A percentile compares a stretch with the other conserved stretches of the same genome.
phyloP scores from a whole-genome alignment of 1,140 invertebrate species.

The Drosophila willistoni region DNA sequence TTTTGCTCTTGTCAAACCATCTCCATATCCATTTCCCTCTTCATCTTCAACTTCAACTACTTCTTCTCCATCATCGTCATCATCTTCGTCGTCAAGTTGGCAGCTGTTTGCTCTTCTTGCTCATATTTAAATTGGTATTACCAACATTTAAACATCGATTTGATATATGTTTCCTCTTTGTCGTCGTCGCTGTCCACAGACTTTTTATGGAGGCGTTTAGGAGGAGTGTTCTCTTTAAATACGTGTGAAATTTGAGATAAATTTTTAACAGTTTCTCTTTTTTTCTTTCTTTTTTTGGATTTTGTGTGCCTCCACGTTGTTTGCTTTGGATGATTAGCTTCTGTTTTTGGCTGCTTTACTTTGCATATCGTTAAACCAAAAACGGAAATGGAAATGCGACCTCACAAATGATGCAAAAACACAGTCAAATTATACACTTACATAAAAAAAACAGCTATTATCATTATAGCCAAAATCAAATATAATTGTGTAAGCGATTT shows the following conservation, averaged over 20 bases:
- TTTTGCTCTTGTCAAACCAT: neutral
- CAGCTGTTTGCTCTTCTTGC: constrained; percentile 50
- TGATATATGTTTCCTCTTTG: constrained; percentile 23
- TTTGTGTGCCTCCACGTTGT: neutral
- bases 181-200: neutral
- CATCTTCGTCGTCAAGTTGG: constrained; percentile 44
- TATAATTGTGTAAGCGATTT: too few relatives aligned
- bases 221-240: constrained; percentile 10
- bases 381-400: constrained; percentile 7
- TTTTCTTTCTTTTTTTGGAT: neutral
- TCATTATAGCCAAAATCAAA: too few relatives aligned
- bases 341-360: constrained; percentile 6
- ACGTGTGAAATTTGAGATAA: constrained; percentile 11
- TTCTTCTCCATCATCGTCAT: constrained; percentile 30
- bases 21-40: constrained; percentile 8
- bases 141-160: constrained; percentile 35
- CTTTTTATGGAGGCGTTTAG: constrained; percentile 14
- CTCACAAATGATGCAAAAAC: neutral
- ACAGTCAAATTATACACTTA: neutral
- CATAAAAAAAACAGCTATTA: neutral
- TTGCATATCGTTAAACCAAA: constrained; percentile 12
- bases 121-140: constrained; percentile 58
- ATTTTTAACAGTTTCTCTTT: constrained; percentile 2
- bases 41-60: neutral
- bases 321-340: constrained; percentile 10